Conservation (phyloP, 2,888 invertebrate genomes). For the Melieria picta region DNA sequence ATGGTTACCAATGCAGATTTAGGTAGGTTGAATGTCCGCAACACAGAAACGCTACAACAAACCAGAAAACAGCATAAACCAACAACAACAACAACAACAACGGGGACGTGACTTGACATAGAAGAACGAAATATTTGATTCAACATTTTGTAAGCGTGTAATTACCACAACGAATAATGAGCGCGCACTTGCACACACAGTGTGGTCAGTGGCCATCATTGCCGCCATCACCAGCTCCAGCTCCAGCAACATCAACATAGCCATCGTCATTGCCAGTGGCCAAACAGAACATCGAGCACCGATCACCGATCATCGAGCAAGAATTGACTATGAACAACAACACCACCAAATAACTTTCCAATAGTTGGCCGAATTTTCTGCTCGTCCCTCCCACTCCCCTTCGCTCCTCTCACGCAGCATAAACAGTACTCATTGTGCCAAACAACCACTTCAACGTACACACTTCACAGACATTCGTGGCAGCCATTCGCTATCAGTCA, state of each 20-base stretch:
- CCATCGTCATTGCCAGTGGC: too few species aligned
- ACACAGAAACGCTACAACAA: not conserved
- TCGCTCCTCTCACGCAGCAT: too few species aligned
- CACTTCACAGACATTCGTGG: too few species aligned
- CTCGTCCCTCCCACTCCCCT: too few species aligned
- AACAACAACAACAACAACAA: not conserved
- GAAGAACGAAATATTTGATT: not conserved
- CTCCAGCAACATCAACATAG: conserved; percentile 20
- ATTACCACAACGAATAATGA: conserved; percentile 1
- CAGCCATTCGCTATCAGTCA: too few species aligned
- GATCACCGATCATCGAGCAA: too few species aligned
- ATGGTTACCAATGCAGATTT: not conserved
- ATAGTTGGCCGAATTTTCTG: conserved; percentile 28
- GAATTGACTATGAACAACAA: not conserved
- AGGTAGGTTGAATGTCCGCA: conserved; percentile 8
- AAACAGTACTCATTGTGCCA: too few species aligned
- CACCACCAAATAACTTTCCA: conserved; percentile 26
- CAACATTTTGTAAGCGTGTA: not conserved
- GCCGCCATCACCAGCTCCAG: not conserved
- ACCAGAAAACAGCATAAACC: not conserved
- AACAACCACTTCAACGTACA: too few species aligned
- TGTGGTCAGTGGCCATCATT: not conserved
- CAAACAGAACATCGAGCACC: conserved; percentile 1
- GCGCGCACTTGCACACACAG: not conserved
- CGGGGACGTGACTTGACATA: too few species aligned